Evolutionary conservation across 2,888 invertebrate genomes (phyloP), one percentile per base, ranked within the genome.

Genomic region (Eristalinus sepulchralis): DNA sequence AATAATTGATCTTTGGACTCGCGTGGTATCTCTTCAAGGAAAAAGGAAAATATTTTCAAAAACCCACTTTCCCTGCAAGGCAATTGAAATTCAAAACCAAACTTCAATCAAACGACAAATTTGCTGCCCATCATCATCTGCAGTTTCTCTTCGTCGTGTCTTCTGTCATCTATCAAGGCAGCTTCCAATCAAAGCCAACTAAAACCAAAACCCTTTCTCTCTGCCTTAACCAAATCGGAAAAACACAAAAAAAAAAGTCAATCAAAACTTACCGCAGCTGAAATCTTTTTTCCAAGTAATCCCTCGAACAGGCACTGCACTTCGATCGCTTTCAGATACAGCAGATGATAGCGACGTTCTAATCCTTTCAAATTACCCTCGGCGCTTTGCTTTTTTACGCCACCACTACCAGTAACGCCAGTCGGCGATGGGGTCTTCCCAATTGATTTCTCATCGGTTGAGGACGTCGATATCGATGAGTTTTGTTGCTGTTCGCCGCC

Each of bases 221-320:
- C 9, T 33, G n/a, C 5, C 34, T 33, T 20, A n/a, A n/a, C 31
- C 34, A 20, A 20, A 9, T 55, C 20, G 22, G 36, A 57, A 22
- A 34, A 57, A 36, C 17, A 34, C 17, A 13, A 11, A 73, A 34
- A 10, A 47, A 63, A 55, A 57, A 27, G 2, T 27, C 47, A 33
- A 11, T 53, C 8, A 20, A 27, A 67, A 93, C 94, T 94, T 91
- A 95, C 95, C 93, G 93, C 94, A 92, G 94, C 94, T 90, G 94
- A 95, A 90, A 94, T 95, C 91, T 95, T 94, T 91, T 94, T 95
- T 88, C 95, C 94, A 88, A 96, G 94, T 88, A 97, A 95, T 89
- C 96, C 96, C 92, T 98, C 98, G 91, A 98, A 94, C 92, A 97
- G 96, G 93, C 97, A 97, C 94, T 97, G 97, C 95, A 97, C 97